Conservation (phyloP, 35 echinoderm and acorn worm species). For the Lytechinus pictus region DNA sequence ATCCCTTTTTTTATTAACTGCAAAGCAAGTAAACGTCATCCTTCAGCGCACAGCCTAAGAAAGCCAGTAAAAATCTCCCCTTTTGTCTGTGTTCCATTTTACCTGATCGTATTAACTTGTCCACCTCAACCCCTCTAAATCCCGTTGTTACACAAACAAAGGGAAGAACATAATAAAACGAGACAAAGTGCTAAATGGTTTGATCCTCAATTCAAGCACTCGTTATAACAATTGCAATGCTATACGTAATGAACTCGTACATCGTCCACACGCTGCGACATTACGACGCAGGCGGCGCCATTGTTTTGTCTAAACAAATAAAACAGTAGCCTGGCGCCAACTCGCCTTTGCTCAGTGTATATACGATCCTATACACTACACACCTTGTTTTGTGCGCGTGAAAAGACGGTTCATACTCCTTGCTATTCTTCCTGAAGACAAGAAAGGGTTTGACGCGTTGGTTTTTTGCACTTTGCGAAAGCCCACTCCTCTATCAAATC, state of each 20-base stretch:
- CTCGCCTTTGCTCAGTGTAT: neutral
- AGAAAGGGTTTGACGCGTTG: conserved; percentile 23
- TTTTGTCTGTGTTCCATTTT: conserved; percentile 12
- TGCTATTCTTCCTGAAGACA: neutral
- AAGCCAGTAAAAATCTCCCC: neutral
- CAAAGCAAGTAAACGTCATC: neutral
- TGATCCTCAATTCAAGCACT: conserved; percentile 35
- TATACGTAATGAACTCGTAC: conserved; percentile 38
- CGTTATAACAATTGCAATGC: conserved; percentile 36
- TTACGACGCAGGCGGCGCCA: conserved; percentile 33
- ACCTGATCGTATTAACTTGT: conserved; percentile 49
- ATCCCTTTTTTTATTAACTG: neutral
- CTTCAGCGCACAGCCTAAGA: neutral
- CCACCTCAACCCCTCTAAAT: conserved; percentile 22
- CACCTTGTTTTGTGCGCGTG: conserved; percentile 30
- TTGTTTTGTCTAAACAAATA: conserved; percentile 54
- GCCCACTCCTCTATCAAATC: conserved; percentile 30
- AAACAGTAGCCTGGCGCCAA: conserved; percentile 39
- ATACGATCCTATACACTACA: neutral
- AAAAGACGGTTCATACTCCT: neutral
- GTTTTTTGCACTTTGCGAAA: neutral
- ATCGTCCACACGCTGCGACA: neutral
- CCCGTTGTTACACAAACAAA: conserved; percentile 52
- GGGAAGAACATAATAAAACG: neutral
- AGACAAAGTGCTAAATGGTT: conserved; percentile 37